Conservation (phyloP, 2,888 invertebrate genomes). For the Glyphotaelius pellucidus region DNA sequence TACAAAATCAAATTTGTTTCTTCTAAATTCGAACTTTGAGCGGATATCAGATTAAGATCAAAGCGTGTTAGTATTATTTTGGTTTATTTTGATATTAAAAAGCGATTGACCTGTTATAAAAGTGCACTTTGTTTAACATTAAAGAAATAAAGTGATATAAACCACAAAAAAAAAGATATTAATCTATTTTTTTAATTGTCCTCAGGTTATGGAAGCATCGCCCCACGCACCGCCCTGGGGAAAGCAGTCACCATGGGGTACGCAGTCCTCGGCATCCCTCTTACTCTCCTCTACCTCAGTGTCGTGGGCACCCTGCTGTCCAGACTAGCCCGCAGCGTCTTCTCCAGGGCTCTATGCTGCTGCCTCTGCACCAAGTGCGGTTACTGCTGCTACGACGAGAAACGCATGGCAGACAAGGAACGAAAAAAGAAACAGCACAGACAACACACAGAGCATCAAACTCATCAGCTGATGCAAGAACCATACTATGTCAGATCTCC, state of each 20-base stretch:
- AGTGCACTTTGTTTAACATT: no score
- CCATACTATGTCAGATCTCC: constrained; percentile 83
- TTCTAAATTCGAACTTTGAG: no score
- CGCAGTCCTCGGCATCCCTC: constrained; percentile 91
- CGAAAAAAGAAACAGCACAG: constrained; percentile 86
- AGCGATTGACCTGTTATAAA: no score
- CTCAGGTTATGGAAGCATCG: constrained; percentile 95
- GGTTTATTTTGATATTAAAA: no score
- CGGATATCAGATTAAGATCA: no score
- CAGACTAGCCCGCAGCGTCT: constrained; percentile 88
- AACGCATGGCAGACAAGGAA: constrained; percentile 89
- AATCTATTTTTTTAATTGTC: constrained; percentile 67
- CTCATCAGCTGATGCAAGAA: constrained; percentile 82
- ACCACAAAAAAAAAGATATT: not conserved
- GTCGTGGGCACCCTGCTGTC: constrained; percentile 92
- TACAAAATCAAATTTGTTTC: no score
- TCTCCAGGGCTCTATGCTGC: constrained; percentile 89
- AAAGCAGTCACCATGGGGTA: constrained; percentile 94
- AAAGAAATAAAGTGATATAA: no score
- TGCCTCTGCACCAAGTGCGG: constrained; percentile 93
- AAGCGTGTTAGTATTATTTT: no score
- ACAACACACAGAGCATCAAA: constrained; percentile 81
- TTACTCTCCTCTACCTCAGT: constrained; percentile 91
- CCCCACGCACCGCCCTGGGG: constrained; percentile 92
- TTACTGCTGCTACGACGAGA: constrained; percentile 91